These are phyloP conservation scores for Drosophila nikananu DNA, from an alignment of 1,140 invertebrate genomes.

Conservation along the genomic window DNA sequence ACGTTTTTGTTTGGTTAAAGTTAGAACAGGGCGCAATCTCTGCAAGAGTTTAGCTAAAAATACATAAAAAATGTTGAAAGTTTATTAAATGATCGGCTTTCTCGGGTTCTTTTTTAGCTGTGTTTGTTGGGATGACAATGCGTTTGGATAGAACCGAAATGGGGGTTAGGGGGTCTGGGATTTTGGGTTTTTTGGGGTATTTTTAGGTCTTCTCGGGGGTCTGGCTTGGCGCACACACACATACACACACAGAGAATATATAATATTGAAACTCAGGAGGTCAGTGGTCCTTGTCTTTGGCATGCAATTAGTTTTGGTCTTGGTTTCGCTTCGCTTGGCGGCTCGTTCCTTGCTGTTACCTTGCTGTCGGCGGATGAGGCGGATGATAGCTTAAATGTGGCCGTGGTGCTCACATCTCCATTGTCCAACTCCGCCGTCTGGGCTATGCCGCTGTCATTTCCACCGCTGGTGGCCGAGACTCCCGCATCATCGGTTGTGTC, in stretches of 20 bases:
- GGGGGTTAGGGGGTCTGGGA: constrained; percentile 13
- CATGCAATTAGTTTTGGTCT: constrained; percentile 40
- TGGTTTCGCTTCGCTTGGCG: constrained; percentile 6
- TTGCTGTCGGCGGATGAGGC: constrained; percentile 55
- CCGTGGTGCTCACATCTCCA: constrained; percentile 63
- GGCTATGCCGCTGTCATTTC: background rate
- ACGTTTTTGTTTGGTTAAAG: constrained; percentile 45
- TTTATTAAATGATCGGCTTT: constrained; percentile 58
- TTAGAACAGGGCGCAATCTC: constrained; percentile 71
- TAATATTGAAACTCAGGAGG: constrained; percentile 5
- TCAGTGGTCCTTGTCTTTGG: constrained; percentile 14
- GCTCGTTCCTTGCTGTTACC: constrained; percentile 39
- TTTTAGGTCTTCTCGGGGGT: too few species aligned
- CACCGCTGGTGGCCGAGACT: constrained; percentile 2
- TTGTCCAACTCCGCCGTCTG: constrained; percentile 20
- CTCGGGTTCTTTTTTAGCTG: background rate
- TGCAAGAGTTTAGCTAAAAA: constrained; percentile 81
- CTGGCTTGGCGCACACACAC: constrained; percentile 18
- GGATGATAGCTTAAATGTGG: constrained; percentile 54
- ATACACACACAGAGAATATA: constrained; percentile 3
- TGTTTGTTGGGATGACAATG: constrained; percentile 18
- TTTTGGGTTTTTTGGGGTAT: background rate
- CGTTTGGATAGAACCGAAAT: background rate
- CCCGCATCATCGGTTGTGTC: constrained; percentile 67
- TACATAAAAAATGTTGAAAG: constrained; percentile 74